Conservation (phyloP, 2,113 vertebrate species). For the Neodon shergylaensis region DNA sequence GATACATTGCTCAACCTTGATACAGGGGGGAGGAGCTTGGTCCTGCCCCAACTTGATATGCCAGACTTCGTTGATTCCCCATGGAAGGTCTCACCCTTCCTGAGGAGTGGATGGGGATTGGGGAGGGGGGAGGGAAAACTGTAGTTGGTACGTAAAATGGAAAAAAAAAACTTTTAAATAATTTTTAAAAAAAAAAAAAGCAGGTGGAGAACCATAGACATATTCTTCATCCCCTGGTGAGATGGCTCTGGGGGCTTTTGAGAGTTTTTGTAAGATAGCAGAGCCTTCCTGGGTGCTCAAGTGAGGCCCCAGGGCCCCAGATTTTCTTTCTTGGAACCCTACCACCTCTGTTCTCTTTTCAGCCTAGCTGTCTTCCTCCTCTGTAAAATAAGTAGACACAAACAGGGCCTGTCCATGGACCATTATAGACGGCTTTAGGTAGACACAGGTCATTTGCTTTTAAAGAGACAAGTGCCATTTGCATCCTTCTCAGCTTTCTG, state of each 20-base stretch:
- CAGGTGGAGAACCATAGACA: neutral
- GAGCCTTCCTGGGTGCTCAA: neutral
- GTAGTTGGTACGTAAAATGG: too few relatives aligned
- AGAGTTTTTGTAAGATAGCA: neutral
- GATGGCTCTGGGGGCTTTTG: neutral
- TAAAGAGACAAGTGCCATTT: neutral
- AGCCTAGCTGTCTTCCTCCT: neutral
- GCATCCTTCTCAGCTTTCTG: neutral
- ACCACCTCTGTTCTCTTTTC: neutral
- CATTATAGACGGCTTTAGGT: neutral
- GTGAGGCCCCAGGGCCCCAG: neutral
- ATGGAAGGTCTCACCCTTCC: too few relatives aligned
- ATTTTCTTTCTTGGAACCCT: neutral
- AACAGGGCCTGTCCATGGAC: neutral
- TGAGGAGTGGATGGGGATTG: too few relatives aligned
- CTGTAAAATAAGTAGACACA: neutral
- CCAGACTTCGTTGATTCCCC: too few relatives aligned
- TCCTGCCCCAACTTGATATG: too few relatives aligned
- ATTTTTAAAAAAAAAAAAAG: neutral
- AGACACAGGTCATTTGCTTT: neutral
- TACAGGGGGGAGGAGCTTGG: too few relatives aligned
- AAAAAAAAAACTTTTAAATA: too few relatives aligned
- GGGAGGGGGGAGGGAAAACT: too few relatives aligned
- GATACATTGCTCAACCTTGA: too few relatives aligned
- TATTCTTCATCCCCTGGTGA: neutral